These are phyloP conservation scores for Erynnis tages DNA, from an alignment of 2,888 invertebrate genomes.

Conservation along the genomic window DNA sequence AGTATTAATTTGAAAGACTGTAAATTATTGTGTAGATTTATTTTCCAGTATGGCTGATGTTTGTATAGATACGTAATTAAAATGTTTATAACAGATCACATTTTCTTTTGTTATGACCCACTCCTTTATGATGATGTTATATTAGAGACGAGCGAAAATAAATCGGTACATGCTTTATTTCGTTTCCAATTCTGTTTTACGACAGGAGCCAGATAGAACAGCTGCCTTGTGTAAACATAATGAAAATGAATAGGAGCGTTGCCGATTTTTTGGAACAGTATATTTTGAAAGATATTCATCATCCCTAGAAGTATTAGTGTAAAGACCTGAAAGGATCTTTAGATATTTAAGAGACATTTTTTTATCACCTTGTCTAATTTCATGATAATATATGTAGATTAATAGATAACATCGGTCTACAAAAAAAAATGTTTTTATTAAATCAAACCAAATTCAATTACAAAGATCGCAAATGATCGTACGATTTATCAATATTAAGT, in stretches of 20 bases:
- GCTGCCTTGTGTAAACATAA: constrained; percentile 69
- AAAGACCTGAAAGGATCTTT: too few species aligned
- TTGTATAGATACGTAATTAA: constrained; percentile 78
- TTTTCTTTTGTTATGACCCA: constrained; percentile 35
- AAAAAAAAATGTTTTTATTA: too few species aligned
- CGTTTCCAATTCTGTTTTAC: constrained; percentile 68
- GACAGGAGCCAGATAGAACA: constrained; percentile 58
- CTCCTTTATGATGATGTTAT: constrained; percentile 30
- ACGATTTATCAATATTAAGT: too few species aligned
- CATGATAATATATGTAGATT: too few species aligned
- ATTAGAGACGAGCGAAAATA: constrained; percentile 48
- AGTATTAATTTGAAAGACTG: constrained; percentile 81
- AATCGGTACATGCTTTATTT: constrained; percentile 55
- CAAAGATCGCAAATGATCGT: too few species aligned
- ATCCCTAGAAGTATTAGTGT: too few species aligned
- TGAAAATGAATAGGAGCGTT: constrained; percentile 61
- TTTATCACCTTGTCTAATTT: too few species aligned
- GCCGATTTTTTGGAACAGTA: constrained; percentile 35
- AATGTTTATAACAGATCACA: constrained; percentile 67
- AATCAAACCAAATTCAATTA: too few species aligned
- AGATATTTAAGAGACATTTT: too few species aligned
- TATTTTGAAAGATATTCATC: too few species aligned
- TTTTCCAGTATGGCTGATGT: constrained; percentile 70
- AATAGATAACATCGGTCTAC: too few species aligned
- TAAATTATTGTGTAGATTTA: constrained; percentile 78